Base-by-base conservation (phyloP, 1,140 invertebrate species). In the Melanaphis sacchari region DNA sequence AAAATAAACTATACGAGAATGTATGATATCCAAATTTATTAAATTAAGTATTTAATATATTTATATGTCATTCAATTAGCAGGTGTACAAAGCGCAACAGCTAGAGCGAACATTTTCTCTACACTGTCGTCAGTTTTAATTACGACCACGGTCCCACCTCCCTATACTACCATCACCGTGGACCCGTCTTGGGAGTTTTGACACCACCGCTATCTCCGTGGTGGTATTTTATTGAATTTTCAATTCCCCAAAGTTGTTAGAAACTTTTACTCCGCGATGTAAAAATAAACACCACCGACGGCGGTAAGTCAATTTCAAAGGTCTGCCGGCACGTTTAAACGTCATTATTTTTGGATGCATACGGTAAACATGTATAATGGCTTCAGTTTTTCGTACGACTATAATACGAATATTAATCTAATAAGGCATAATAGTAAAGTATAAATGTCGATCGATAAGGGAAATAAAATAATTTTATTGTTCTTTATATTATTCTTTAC, bases 221-320 rank as follows among this genome's bases (percentile, higher is more conserved):
- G 26, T n/a, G 43, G 85, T 49, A 49, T 49, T 87, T 46, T 49
- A 49, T 88, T 88, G 85, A 49, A 88, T 49, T 88, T 88, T 36
- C 85, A 22, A 49, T 49, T 49, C 85, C 85, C 85, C 18, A 43
- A 31, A 88, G 43, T 88, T 18, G 43, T 88, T 36, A 15, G 43
- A 88, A 88, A 88, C 85, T 88, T 88, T 88, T 49, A 49, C 85
- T 88, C 43, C 1, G 26, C 41, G 31, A n/a, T 36, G 40, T 43
- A 49, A 49, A 49, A 21, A n/a, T 43, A 36, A 46, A 88, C 85
- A 31, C 31, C 43, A 7, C 26, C 84, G 40, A 9, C 82, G 40
- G 40, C 22, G 9, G 84, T 87, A 43, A 85, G 82, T 85, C 38
- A 26, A 85, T 85, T 85, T 85, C n/a, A 85, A 85, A 85, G 40